phyloP scores from a whole-genome alignment of 1,140 invertebrate species.

The Orius laevigatus region DNA sequence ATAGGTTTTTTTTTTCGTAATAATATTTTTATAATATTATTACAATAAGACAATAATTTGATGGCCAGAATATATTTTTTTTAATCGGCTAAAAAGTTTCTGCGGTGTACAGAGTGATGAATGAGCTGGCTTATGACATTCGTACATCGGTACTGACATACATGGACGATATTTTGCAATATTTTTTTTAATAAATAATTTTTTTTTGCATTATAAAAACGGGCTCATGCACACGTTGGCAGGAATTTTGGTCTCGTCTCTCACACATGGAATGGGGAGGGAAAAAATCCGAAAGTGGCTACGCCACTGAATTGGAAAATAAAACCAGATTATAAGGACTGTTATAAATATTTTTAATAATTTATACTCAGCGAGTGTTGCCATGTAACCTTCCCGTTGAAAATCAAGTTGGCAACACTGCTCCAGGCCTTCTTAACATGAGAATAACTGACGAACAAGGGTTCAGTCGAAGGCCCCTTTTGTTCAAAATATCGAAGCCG shows the following conservation, averaged over 20 bases:
- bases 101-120: slow-evolving; percentile 17
- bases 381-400: too few species aligned
- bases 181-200: too few species aligned
- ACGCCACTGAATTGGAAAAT: background rate
- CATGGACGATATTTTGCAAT: background rate
- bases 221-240: slow-evolving; percentile 16
- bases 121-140: slow-evolving; percentile 12
- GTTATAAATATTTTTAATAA: slow-evolving; percentile 9
- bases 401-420: too few species aligned
- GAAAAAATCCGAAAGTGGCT: background rate
- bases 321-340: slow-evolving; percentile 16
- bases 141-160: background rate
- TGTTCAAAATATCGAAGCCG: too few species aligned
- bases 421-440: too few species aligned
- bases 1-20: slow-evolving; percentile 17
- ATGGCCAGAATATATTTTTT: slow-evolving; percentile 6
- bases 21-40: too few species aligned
- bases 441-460: too few species aligned
- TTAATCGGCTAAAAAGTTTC: slow-evolving; percentile 14
- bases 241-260: slow-evolving; percentile 13
- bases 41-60: slow-evolving; percentile 12
- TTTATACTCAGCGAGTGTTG: too few species aligned
- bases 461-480: too few species aligned
- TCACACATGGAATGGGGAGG: slow-evolving; percentile 14
- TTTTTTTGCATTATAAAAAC: slow-evolving; percentile 9